Evolutionary conservation across 2,888 invertebrate genomes (phyloP).

Genomic region (Diarsia brunnea): DNA sequence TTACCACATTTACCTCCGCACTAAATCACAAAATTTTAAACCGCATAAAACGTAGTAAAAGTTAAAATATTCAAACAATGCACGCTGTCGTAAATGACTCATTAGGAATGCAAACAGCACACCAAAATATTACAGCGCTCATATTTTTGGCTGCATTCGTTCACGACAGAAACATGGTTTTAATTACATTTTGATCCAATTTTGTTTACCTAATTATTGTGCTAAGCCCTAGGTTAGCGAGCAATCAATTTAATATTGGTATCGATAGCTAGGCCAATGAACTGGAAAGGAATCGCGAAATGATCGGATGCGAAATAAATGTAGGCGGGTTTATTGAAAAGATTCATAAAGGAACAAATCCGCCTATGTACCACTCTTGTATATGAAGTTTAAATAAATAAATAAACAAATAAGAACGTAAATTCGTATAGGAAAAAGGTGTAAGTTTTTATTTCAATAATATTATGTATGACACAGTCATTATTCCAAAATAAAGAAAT

Average conservation of each 20-base stretch:
- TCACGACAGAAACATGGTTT: background rate
- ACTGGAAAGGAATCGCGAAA: background rate
- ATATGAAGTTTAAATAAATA: no score
- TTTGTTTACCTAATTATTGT: background rate
- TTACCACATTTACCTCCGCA: background rate
- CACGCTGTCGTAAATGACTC: conserved; percentile 14
- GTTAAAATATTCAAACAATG: conserved; percentile 33
- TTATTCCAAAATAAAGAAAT: no score
- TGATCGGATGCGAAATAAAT: background rate
- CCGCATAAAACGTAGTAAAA: conserved; percentile 7
- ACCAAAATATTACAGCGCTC: background rate
- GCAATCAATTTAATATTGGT: conserved; percentile 18
- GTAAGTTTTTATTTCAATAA: no score
- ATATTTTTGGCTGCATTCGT: conserved; percentile 15
- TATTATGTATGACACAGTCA: no score
- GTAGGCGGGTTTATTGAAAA: background rate
- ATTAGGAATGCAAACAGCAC: conserved; percentile 38
- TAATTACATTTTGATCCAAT: conserved; percentile 8
- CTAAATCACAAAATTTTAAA: conserved; percentile 5
- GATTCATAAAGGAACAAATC: background rate
- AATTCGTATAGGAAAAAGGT: background rate
- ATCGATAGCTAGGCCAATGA: conserved; percentile 16
- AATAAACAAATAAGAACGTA: background rate
- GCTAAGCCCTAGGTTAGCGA: background rate
- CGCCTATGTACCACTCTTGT: no score